Conservation (phyloP, 2,113 vertebrate species). For the Empidonax alnorum region DNA sequence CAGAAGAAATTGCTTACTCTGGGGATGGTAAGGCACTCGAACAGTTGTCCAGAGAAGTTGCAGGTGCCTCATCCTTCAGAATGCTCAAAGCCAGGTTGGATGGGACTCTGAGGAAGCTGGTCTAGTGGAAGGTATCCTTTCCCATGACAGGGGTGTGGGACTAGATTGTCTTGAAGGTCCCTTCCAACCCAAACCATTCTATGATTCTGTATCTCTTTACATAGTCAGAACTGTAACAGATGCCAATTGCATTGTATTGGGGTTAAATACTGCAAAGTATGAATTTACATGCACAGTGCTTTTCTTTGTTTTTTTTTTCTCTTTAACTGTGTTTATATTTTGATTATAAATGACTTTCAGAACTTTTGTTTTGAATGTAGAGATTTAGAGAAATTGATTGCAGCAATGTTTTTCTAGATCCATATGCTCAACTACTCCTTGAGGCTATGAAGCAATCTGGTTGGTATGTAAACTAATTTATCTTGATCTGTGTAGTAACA, state of each 20-base stretch:
- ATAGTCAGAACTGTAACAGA: not conserved
- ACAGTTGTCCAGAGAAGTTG: not conserved
- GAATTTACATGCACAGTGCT: not conserved
- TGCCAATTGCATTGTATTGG: not conserved
- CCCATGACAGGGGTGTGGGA: not conserved
- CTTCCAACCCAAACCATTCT: not conserved
- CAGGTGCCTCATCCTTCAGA: not conserved
- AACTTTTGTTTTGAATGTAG: not conserved
- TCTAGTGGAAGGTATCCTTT: accelerated
- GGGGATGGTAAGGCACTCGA: not conserved
- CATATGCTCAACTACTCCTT: constrained; percentile 91
- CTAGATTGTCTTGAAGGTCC: not conserved
- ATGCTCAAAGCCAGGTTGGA: not conserved
- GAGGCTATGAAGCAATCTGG: constrained; percentile 92
- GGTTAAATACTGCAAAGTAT: not conserved
- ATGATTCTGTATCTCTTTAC: accelerated
- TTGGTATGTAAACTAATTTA: constrained; percentile 82
- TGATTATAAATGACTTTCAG: constrained; percentile 19
- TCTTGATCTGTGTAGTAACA: not conserved
- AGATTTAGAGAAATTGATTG: constrained; percentile 32
- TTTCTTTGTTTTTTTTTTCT: not conserved
- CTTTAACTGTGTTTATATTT: not conserved
- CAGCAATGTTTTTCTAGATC: constrained; percentile 81
- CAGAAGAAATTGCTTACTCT: not conserved
- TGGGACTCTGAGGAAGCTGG: not conserved